phyloP scores from a whole-genome alignment of 1,140 invertebrate species.

The Drosophila teissieri region DNA sequence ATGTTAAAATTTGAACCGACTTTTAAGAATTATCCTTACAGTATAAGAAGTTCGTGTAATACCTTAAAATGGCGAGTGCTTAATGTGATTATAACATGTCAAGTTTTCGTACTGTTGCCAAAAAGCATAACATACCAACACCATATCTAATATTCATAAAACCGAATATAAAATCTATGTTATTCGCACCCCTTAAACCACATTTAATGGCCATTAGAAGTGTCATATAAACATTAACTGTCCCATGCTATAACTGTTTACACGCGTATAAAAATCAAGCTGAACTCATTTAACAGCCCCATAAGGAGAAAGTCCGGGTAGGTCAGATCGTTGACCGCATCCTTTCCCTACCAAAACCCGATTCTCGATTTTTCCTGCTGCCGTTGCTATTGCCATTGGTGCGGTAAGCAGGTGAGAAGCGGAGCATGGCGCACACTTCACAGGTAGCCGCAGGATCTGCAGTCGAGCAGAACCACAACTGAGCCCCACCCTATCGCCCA shows the following conservation, averaged over 20 bases:
- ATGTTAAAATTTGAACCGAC: too few species aligned
- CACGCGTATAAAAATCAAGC: conserved; percentile 35
- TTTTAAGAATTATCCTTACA: too few species aligned
- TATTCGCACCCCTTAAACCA: conserved; percentile 15
- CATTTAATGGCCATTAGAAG: conserved; percentile 19
- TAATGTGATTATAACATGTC: too few species aligned
- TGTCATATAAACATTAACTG: conserved; percentile 26
- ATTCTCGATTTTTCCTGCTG: conserved; percentile 11
- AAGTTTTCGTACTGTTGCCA: too few species aligned
- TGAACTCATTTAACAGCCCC: background rate
- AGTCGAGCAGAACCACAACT: conserved; percentile 36
- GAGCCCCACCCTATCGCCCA: conserved; percentile 7
- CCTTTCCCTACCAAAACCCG: background rate
- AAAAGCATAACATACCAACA: too few species aligned
- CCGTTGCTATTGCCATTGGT: conserved; percentile 29
- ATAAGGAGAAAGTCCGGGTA: conserved; percentile 28
- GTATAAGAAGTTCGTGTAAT: too few species aligned
- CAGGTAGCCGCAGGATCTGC: conserved; percentile 35
- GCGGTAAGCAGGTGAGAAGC: conserved; percentile 47
- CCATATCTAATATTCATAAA: conserved; percentile 1
- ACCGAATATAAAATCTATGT: conserved; percentile 11
- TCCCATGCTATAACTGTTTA: conserved; percentile 38
- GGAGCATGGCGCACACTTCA: conserved; percentile 39
- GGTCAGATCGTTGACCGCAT: conserved; percentile 21
- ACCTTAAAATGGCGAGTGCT: too few species aligned